phyloP scores from a whole-genome alignment of 92 coral and sea anemone species.

The Epizoanthus rinbou region DNA sequence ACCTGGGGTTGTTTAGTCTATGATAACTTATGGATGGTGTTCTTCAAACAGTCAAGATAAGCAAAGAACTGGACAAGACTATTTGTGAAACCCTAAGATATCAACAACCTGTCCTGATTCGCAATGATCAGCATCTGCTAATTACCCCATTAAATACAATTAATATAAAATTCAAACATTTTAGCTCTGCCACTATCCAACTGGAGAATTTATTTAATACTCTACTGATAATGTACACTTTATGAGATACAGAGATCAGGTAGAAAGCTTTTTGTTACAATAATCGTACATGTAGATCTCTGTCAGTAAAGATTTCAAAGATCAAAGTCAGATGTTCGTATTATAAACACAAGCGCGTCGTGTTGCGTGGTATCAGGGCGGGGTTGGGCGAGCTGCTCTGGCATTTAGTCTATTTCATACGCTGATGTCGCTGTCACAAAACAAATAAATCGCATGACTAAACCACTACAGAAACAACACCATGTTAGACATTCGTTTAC shows the following conservation, averaged over 20 bases:
- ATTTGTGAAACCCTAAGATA: too few relatives aligned
- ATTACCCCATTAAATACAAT: neutral
- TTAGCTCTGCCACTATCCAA: too few relatives aligned
- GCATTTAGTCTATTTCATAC: constrained; percentile 7
- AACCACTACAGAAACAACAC: neutral
- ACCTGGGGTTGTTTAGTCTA: too few relatives aligned
- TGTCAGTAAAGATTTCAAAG: neutral
- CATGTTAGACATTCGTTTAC: neutral
- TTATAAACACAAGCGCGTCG: neutral
- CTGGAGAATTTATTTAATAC: neutral
- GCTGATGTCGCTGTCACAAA: neutral
- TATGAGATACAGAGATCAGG: neutral
- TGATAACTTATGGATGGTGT: too few relatives aligned
- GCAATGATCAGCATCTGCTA: neutral
- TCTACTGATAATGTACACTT: constrained; percentile 29
- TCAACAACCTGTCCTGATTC: too few relatives aligned
- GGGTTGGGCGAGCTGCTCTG: neutral
- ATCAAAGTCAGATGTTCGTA: neutral
- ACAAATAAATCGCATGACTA: neutral
- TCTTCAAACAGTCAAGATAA: too few relatives aligned
- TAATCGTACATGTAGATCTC: neutral
- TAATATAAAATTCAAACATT: neutral
- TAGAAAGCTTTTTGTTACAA: too few relatives aligned
- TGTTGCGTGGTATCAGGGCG: constrained; percentile 3
- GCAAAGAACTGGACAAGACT: too few relatives aligned